Evolutionary conservation across 1,140 invertebrate genomes (phyloP), one percentile per base, ranked within the genome.

Genomic region (Odontomachus brunneus): DNA sequence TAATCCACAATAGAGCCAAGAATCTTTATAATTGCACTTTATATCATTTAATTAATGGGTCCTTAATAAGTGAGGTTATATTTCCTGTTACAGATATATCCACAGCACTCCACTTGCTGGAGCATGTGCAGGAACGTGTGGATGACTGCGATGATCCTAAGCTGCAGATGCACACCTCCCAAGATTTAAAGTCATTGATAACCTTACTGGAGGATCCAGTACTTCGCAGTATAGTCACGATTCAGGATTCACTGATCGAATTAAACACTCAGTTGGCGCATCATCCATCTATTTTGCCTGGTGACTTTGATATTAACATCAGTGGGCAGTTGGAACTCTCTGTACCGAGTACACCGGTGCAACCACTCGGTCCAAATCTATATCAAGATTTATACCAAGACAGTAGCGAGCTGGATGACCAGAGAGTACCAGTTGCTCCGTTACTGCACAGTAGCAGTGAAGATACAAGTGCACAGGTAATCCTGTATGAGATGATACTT

Each of bases 171-270:
- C 96, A 97, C 89, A 97, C 97, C 49, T 96, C 96, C 91, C 96
- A 98, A 90, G 98, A 99, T 91, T 94, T 99, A 19, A 97, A 97
- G 89, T 96, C 97, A 51, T 95, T 99, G 0, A 97, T 99, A 86
- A 97, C 96, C 75, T 95, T 99, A 57, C 92, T 99, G 80, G 97
- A 98, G 88, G 98, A 98, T 95, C 98, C 98, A 11, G 97, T 99
- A 51, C 97, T 99, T 90, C 96, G 97, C 75, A 97, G 97, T 90
- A 97, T 99, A 89, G 96, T 98, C n/a, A 98, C 97, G 60, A 96
- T 99, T 85, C 97, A 98, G 94, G 97, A 98, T 92, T 98, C 97
- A 0, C 93, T 98, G 51, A 95, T 95, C 49, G 97, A 98, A 93
- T 93, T 98, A 69, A 97, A 97, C 69, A 96, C 95, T 51, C 97